These are phyloP conservation scores for Drosophila lini DNA, from an alignment of 1,140 invertebrate species.

Conservation along the genomic window DNA sequence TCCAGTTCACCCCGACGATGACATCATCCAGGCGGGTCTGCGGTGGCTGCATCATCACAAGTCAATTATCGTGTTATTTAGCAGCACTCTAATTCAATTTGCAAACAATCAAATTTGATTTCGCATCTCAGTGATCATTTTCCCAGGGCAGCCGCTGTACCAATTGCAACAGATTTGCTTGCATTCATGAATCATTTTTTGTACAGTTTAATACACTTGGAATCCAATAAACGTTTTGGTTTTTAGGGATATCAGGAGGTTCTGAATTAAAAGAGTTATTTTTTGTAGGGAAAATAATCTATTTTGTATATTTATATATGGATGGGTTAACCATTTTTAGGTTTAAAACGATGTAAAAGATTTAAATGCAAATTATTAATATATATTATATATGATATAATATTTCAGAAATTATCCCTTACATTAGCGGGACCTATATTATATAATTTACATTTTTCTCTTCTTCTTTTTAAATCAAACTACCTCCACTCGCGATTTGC, in stretches of 20 bases:
- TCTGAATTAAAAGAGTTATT: background rate
- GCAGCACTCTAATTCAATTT: slow-evolving; percentile 40
- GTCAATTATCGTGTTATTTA: slow-evolving; percentile 42
- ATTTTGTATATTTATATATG: background rate
- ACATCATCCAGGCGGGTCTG: background rate
- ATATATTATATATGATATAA: background rate
- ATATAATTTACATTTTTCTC: background rate
- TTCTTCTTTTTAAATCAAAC: background rate
- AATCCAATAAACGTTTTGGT: background rate
- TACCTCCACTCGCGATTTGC: background rate
- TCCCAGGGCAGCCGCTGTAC: slow-evolving; percentile 14
- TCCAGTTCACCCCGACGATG: background rate
- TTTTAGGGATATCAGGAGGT: background rate
- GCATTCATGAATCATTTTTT: slow-evolving; percentile 54
- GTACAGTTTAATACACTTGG: background rate
- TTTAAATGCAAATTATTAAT: too few species aligned
- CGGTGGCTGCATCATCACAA: slow-evolving; percentile 2
- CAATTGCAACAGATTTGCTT: slow-evolving; percentile 30
- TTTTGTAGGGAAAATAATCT: background rate
- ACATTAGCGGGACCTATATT: background rate
- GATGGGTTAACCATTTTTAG: background rate
- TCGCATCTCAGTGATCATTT: slow-evolving; percentile 43
- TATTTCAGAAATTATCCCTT: background rate
- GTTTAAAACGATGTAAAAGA: too few species aligned
- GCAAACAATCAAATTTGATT: slow-evolving; percentile 48